Base-by-base conservation (phyloP, 2,113 vertebrate genomes). In the Tenebrosternarchus preto region DNA sequence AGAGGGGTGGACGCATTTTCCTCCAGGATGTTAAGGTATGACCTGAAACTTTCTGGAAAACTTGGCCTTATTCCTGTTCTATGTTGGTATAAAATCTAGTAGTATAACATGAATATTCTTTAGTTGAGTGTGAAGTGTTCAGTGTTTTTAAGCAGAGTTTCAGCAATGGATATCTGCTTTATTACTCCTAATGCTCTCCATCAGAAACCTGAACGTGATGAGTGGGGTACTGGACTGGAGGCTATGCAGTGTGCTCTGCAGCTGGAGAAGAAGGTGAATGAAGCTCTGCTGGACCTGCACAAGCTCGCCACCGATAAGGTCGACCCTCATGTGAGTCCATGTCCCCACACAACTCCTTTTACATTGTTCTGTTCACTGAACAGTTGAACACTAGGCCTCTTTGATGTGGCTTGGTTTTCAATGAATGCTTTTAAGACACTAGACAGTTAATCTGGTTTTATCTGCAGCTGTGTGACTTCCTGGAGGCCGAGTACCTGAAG, bases 401-500 rank as follows among this genome's bases (percentile, higher is more conserved):
- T 50, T 50, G 43, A 0, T 50, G 43, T 50, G 43, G 43, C 15
- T 50, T 50, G 43, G 43, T 9, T 50, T 3, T 1, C 43, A 12
- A 1, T 50, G 0, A 12, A 9, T 12, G 43, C 43, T 50, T 50
- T n/a, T 50, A 3, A 12, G 43, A 3, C 43, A 50, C 43, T 15
- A 50, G 43, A 12, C 43, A 50, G 12, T 50, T 15, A 2, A 4
- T 36, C 3, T 36, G 33, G 33, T 46, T 82, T 88, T 69, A 6
- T 83, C 39, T 80, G 80, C 77, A 82, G 92, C 84, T 89, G 88
- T 94, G 66, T 75, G 96, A 98, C 90, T 99, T 98, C 92, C 90
- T 98, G 84, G 97, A 99, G 93, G 94, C 88, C 0, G 95, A 99
- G 88, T 98, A 96, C 91, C 92, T 99, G 94, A 90, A 95, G 0